Base-by-base conservation (phyloP, 2,797 vertebrate genomes). In the Eulemur mongoz region DNA sequence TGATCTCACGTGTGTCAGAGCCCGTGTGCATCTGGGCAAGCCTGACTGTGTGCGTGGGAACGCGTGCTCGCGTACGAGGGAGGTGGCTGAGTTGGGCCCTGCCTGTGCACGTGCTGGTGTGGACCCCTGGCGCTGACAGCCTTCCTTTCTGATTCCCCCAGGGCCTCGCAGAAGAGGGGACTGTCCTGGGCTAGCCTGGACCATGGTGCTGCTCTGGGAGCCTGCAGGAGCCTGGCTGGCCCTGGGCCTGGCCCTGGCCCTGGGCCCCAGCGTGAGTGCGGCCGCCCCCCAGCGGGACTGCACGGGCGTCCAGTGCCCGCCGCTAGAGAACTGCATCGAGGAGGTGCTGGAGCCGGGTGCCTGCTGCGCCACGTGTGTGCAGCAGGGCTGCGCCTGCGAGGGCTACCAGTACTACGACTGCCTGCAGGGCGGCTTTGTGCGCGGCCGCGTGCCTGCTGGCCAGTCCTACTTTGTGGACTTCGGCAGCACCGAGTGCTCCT, bases 351-450 rank as follows among this genome's bases (percentile, higher is more conserved):
- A 99, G 96, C 98, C 98, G 0, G 99, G 98, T 0, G 98, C 99
- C 45, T 99, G 99, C 97, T 99, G 99, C 0, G 98, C 99, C 75
- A 98, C 98, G 0, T 99, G 99, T 11, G 92, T 99, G 78, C 99
- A 99, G 95, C 99, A 97, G 0, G 99, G 99, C 72, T 99, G 99
- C 57, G 98, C 98, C 0, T 99, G 99, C 0, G 99, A 99, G 96
- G 99, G 99, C 14, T 99, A 99, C 98, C 99, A 99, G 95, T 99
- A 99, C 98, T 99, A 99, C 0, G 99, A 99, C 97, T 99, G 99
- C 5, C 87, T 99, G 96, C 99, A 98, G 1, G 99, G 99, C 0
- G 99, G 99, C 89, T 99, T 99, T 23, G 95, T 99, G 98, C 99
- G 99, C 0, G 99, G 99, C 88, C 99, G 99, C 13, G 99, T 99